Conservation (phyloP, 2,113 vertebrate genomes). For the Onychorhynchus coronatus region DNA sequence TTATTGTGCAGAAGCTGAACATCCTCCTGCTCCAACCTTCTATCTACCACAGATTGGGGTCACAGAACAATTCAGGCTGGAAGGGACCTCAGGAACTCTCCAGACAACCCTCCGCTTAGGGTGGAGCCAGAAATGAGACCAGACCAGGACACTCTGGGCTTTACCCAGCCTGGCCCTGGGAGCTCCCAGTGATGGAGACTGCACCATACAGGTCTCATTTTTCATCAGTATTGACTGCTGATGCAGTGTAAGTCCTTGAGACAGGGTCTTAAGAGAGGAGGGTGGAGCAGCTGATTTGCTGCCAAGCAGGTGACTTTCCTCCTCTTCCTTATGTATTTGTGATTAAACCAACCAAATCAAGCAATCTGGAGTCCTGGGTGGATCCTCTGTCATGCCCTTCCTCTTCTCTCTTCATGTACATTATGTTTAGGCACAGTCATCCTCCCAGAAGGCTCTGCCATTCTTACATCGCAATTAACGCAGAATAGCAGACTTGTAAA, state of each 20-base stretch:
- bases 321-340: background rate
- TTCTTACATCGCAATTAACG: slow-evolving; percentile 48
- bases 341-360: background rate
- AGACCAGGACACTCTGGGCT: background rate
- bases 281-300: background rate
- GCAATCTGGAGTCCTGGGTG: background rate
- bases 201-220: background rate
- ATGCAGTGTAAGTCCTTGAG: background rate
- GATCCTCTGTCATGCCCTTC: background rate
- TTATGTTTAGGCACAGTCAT: background rate
- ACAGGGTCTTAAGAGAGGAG: background rate
- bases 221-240: background rate
- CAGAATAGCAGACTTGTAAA: slow-evolving; percentile 62
- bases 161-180: background rate
- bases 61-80: too few species aligned
- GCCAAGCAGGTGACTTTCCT: background rate
- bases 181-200: accelerated
- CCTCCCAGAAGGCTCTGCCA: slow-evolving; percentile 7
- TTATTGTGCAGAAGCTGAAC: background rate
- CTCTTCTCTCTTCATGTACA: background rate
- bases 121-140: background rate
- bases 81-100: background rate
- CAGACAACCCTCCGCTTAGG: background rate
- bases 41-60: background rate
- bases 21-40: background rate